Conservation (phyloP, 2,797 vertebrate genomes). For the Calcarius lapponicus region DNA sequence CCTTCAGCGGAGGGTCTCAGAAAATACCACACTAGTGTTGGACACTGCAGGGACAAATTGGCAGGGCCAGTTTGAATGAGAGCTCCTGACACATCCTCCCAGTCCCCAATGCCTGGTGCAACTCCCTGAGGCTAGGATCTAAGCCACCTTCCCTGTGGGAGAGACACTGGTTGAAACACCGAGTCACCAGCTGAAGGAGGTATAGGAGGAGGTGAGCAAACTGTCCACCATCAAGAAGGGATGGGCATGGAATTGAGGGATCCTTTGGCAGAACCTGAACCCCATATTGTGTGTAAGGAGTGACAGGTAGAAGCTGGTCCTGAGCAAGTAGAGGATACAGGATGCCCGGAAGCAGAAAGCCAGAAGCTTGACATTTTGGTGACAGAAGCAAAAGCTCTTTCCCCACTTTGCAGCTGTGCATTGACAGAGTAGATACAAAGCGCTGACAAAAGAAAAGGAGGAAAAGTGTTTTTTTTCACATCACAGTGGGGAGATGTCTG, state of each 20-base stretch:
- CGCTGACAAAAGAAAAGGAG: neutral
- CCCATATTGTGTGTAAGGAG: neutral
- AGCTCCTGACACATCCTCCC: neutral
- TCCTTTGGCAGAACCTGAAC: neutral
- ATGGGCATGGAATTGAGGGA: accelerated
- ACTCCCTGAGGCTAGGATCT: neutral
- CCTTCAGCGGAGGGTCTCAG: no score
- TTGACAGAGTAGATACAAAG: neutral
- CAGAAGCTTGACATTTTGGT: neutral
- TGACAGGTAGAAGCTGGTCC: neutral
- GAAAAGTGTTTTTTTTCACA: neutral
- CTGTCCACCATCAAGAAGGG: neutral
- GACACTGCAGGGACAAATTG: neutral
- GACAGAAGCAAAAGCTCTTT: neutral
- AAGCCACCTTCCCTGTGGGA: neutral
- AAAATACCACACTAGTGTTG: neutral
- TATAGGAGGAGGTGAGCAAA: neutral
- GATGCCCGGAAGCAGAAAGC: neutral
- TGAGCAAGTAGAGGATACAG: neutral
- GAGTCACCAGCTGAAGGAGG: neutral
- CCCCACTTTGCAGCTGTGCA: neutral
- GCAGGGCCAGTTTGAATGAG: neutral
- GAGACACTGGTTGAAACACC: neutral
- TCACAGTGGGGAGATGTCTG: neutral
- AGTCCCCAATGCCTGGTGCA: neutral